These are phyloP conservation scores for Zaprionus africanus DNA, from an alignment of 1,140 invertebrate genomes.

Conservation along the genomic window DNA sequence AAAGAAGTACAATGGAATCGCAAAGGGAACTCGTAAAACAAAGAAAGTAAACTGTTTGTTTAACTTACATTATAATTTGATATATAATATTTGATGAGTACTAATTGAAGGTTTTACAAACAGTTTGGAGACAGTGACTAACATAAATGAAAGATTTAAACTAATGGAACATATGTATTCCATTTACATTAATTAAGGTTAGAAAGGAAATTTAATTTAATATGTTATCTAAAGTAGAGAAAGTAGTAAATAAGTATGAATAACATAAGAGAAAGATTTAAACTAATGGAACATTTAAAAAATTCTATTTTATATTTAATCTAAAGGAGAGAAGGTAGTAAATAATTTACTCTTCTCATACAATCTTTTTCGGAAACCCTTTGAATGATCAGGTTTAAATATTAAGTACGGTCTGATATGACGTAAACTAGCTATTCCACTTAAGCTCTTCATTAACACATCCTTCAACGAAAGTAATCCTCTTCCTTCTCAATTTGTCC, in stretches of 20 bases:
- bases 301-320: no score
- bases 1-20: background rate
- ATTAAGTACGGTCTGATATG: background rate
- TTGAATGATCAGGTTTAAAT: background rate
- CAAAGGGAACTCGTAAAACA: background rate
- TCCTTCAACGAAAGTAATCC: background rate
- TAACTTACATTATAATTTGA: background rate
- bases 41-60: background rate
- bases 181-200: no score
- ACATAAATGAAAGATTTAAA: background rate
- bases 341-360: no score
- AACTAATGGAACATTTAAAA: no score
- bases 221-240: background rate
- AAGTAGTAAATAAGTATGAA: no score
- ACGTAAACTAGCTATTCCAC: background rate
- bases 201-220: no score
- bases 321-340: background rate
- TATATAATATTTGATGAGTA: background rate
- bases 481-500: background rate
- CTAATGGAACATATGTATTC: background rate
- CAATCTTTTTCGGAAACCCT: background rate
- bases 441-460: constrained; percentile 6
- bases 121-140: background rate
- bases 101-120: background rate
- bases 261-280: no score